Percentiles rank a stretch among this genome's conserved stretches.
phyloP scores from a whole-genome alignment of 2,888 invertebrate species.

The Caradrina clavipalpis region DNA sequence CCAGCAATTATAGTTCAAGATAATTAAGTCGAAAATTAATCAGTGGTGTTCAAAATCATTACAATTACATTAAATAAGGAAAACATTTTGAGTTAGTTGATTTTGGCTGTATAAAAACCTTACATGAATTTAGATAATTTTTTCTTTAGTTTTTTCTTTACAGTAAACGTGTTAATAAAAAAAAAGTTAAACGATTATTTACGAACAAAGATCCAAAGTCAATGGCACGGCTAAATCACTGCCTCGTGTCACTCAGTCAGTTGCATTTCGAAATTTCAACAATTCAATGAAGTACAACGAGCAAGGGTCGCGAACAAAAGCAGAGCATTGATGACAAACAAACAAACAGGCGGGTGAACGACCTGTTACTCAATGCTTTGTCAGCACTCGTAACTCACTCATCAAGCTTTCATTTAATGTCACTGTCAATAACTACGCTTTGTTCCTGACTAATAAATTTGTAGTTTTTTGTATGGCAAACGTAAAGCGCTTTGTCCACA shows the following conservation, averaged over 20 bases:
- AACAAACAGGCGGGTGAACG: constrained; percentile 69
- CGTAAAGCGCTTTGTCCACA: constrained; percentile 31
- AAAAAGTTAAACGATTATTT: not conserved
- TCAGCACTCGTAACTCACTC: constrained; percentile 62
- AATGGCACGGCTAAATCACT: constrained; percentile 41
- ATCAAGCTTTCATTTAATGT: constrained; percentile 73
- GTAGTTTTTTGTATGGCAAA: constrained; percentile 6
- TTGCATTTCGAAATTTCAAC: constrained; percentile 57
- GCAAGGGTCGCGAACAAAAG: constrained; percentile 71
- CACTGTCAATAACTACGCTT: constrained; percentile 69
- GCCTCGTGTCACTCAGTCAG: constrained; percentile 5
- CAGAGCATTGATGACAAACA: constrained; percentile 64
- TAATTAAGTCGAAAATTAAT: no score
- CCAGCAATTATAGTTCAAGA: no score
- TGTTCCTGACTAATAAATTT: constrained; percentile 33
- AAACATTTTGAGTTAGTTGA: no score
- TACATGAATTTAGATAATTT: no score
- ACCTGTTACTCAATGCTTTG: constrained; percentile 69
- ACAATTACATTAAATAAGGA: no score
- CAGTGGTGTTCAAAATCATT: no score
- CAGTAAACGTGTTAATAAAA: not conserved
- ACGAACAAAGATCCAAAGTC: constrained; percentile 37
- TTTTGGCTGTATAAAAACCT: no score
- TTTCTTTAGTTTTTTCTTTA: no score
- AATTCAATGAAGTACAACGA: constrained; percentile 63